Conservation (phyloP, 1,140 invertebrate genomes). For the Drosophila paulistorum region DNA sequence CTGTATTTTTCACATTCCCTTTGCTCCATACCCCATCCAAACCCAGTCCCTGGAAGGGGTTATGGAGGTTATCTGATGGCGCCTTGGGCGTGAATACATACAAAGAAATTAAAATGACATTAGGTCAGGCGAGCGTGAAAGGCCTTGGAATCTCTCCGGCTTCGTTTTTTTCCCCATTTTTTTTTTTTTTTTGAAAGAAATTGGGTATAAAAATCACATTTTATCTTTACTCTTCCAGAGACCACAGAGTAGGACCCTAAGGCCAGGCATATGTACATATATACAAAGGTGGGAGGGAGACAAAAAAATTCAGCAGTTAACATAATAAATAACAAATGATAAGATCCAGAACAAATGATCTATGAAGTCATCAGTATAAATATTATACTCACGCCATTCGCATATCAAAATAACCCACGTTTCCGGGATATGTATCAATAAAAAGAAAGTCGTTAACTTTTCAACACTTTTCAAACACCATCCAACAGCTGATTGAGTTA, state of each 20-base stretch:
- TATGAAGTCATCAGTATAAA: constrained; percentile 13
- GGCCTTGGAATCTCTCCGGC: constrained; percentile 22
- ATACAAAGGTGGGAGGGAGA: not conserved
- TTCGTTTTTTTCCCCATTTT: not conserved
- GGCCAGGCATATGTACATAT: constrained; percentile 18
- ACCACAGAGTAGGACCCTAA: constrained; percentile 8
- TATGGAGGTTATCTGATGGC: constrained; percentile 46
- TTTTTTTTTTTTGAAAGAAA: constrained; percentile 26
- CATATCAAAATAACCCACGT: constrained; percentile 1
- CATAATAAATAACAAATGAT: constrained; percentile 15
- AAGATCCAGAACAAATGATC: constrained; percentile 12
- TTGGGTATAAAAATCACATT: constrained; percentile 28
- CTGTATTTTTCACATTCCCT: not conserved
- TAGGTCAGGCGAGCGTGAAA: constrained; percentile 65
- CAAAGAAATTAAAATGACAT: constrained; percentile 73
- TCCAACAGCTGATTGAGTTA: not conserved
- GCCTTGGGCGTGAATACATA: constrained; percentile 49
- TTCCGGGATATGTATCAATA: constrained; percentile 10
- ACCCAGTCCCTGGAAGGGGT: constrained; percentile 6
- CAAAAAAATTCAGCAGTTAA: not conserved
- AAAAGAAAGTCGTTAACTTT: not conserved
- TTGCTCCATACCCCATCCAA: not conserved
- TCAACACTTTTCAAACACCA: not conserved
- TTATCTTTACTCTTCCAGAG: constrained; percentile 45
- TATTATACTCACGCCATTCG: constrained; percentile 1